Percentiles rank a stretch among this genome's conserved stretches.
Evolutionary conservation across 1,140 invertebrate species (phyloP).

Genomic region (Drosophila repleta): DNA sequence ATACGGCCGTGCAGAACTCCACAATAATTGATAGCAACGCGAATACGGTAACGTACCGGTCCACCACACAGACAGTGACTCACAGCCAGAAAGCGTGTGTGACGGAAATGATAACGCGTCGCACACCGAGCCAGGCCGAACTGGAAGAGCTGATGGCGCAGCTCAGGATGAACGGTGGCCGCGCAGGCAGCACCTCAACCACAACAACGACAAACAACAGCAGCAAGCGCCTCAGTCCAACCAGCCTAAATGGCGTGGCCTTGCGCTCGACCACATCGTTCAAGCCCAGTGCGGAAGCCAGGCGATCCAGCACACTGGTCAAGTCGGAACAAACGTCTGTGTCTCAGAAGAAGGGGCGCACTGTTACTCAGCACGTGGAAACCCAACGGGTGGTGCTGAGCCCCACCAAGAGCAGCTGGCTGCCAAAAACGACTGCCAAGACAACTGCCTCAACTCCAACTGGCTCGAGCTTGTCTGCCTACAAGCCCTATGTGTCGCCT

Average conservation of each 20-base stretch:
- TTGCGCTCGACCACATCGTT: slow-evolving; percentile 58
- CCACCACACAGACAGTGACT: slow-evolving; percentile 76
- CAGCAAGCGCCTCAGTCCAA: slow-evolving; percentile 28
- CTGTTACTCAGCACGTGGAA: slow-evolving; percentile 64
- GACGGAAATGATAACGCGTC: slow-evolving; percentile 67
- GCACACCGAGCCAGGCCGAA: slow-evolving; percentile 67
- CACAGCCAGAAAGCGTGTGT: slow-evolving; percentile 64
- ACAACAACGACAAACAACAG: slow-evolving; percentile 30
- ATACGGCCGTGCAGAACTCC: slow-evolving; percentile 73
- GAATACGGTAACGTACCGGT: slow-evolving; percentile 64
- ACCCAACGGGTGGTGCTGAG: slow-evolving; percentile 58
- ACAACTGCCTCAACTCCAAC: slow-evolving; percentile 17
- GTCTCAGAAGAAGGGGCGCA: slow-evolving; percentile 68
- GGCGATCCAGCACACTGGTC: slow-evolving; percentile 61
- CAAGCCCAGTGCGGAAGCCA: slow-evolving; percentile 47
- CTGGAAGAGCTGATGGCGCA: slow-evolving; percentile 57
- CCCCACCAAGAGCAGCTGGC: slow-evolving; percentile 29
- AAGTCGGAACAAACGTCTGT: slow-evolving; percentile 66
- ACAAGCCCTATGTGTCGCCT: slow-evolving; percentile 42
- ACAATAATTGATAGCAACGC: slow-evolving; percentile 72
- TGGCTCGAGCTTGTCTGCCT: not conserved
- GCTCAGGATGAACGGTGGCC: slow-evolving; percentile 44
- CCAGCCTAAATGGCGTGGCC: slow-evolving; percentile 55
- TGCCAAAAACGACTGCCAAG: slow-evolving; percentile 20
- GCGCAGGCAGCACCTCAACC: slow-evolving; percentile 18